Base-by-base conservation (phyloP, 2,113 vertebrate species). In the Tychaedon coryphoeus region DNA sequence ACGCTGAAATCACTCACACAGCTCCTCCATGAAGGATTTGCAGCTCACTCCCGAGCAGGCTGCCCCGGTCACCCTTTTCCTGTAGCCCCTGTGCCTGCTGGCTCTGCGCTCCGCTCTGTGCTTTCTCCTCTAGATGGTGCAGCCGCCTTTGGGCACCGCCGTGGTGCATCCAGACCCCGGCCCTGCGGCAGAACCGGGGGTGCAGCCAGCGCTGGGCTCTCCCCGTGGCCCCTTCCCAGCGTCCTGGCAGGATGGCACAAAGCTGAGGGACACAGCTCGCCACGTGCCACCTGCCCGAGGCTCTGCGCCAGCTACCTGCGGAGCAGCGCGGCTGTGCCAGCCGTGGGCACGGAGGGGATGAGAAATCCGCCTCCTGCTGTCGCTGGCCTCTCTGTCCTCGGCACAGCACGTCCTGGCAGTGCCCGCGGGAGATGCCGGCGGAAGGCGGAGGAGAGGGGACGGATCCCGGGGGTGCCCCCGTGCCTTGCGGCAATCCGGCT, bases 121-220 rank as follows among this genome's bases (percentile, higher is more conserved):
- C 24, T 77, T 81, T 91, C 80, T 96, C 96, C 96, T 95, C 95
- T 96, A 97, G 96, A 86, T 97, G 96, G 95, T 96, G 96, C 95
- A 54, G 69, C 90, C 76, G 88, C 82, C 88, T 58, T 93, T 62
- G 76, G 45, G 57, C 92, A 90, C 38, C 65, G 14, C 4, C 0
- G 10, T 16, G 12, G 17, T 3, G 53, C 66, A 9, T 71, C 61
- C 90, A 69, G 74, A 31, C n/a, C 50, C 50, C 24, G 14, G 8
- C 48, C 50, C 50, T 51, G 50, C 50, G 14, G 50, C 50, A 51
- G 50, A 51, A 28, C 50, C 9, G 50, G 26, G 50, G 50, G 9
- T 29, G 50, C 50, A 51, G 50, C 67, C 69, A 87, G 45, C 54
- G 12, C 84, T 31, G 64, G 72, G 38, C 8, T 72, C 16, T 75